A percentile compares a stretch with the other conserved stretches of the same genome.
Evolutionary conservation across 1,140 invertebrate species (phyloP).

Genomic region (Pseudachorutes palmiensis): DNA sequence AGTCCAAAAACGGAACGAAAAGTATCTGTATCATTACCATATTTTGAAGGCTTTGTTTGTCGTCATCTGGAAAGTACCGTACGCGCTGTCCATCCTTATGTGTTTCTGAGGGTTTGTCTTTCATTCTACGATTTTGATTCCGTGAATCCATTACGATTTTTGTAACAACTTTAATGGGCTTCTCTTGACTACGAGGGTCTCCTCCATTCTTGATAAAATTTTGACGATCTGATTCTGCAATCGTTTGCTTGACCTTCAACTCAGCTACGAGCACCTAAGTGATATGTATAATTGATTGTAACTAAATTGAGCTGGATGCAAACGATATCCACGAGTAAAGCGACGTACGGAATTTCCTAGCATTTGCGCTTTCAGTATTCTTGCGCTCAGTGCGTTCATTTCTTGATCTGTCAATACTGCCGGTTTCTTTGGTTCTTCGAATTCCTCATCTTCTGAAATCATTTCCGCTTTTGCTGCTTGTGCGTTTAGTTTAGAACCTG

Average conservation of each 20-base stretch:
- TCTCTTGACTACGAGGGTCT: slow-evolving; percentile 40
- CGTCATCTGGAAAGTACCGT: slow-evolving; percentile 84
- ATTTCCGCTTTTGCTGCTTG: slow-evolving; percentile 22
- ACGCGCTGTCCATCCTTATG: slow-evolving; percentile 63
- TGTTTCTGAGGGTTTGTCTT: slow-evolving; percentile 53
- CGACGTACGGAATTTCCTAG: slow-evolving; percentile 62
- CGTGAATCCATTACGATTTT: slow-evolving; percentile 32
- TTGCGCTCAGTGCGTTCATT: slow-evolving; percentile 78
- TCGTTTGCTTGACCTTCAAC: slow-evolving; percentile 65
- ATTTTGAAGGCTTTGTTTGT: slow-evolving; percentile 72
- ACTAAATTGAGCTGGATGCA: not conserved
- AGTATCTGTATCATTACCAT: slow-evolving; percentile 56
- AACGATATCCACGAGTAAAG: not conserved
- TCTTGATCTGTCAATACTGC: slow-evolving; percentile 60
- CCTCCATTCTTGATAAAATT: slow-evolving; percentile 38
- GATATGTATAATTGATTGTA: slow-evolving; percentile 21
- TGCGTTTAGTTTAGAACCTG: slow-evolving; percentile 30
- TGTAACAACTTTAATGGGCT: slow-evolving; percentile 48
- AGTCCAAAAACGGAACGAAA: not conserved
- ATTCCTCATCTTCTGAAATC: slow-evolving; percentile 8
- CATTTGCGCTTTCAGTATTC: slow-evolving; percentile 82
- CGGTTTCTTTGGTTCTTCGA: slow-evolving; percentile 25
- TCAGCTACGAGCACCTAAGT: slow-evolving; percentile 54
- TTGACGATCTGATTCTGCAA: slow-evolving; percentile 54
- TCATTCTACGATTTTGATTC: slow-evolving; percentile 44